Base-by-base conservation (phyloP, 1,140 invertebrate genomes). In the Chionoecetes opilio region DNA sequence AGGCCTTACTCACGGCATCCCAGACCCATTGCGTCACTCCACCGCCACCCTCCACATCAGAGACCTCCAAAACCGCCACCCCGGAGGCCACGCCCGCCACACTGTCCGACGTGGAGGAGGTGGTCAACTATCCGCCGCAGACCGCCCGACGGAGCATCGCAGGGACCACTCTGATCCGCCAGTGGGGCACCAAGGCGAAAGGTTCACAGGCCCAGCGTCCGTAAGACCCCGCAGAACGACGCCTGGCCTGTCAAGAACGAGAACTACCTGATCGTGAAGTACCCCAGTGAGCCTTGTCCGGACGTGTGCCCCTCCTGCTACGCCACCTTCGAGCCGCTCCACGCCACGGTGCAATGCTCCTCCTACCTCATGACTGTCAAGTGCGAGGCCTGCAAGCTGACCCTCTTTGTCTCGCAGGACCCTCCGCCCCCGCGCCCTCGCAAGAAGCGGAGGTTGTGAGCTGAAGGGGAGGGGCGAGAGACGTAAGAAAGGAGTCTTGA, bases 221-320 rank as follows among this genome's bases (percentile, higher is more conserved):
- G 14, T 35, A 26, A 5, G 37, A 21, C 17, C 88, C 6, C 38
- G 6, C 41, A 90, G 32, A 38, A 26, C 82, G 32, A 38, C n/a
- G 32, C 32, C 5, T 86, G 84, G 35, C 35, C 11, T 31, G 32
- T 35, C 6, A 86, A 75, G 35, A 91, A 91, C 63, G 89, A 75
- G 46, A 91, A 91, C 46, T 91, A 91, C 38, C 38, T 91, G 3
- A 75, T 91, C n/a, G 41, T 91, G 9, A n/a, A 91, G 31, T 91
- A 63, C 34, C 89, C 89, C n/a, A 91, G 41, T 21, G 46, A 91
- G n/a, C 41, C 29, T 3, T 91, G 89, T 35, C 89, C 89, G 3
- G 89, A 91, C 8, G 32, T 75, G 8, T 91, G 89, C 34, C 89
- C 89, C 32, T 75, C 53, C 63, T 91, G 89, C 63, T 91, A 91